phyloP scores from a whole-genome alignment of 2,888 invertebrate species.

The Aphodius granarius region DNA sequence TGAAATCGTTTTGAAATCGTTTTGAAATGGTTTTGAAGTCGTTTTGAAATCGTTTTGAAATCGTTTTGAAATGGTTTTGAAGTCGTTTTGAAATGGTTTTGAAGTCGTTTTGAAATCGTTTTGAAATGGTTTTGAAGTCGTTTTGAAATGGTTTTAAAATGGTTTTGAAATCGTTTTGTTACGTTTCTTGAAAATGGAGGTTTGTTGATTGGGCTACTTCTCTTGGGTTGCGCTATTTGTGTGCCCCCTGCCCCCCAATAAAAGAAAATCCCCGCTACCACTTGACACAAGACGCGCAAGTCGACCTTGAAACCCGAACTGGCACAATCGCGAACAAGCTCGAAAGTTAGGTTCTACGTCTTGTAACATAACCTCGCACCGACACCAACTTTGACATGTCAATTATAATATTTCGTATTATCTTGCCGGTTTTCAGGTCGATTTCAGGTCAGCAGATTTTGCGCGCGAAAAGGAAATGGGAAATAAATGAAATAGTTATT shows the following conservation, averaged over 20 bases:
- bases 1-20: no score
- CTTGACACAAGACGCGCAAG: not conserved
- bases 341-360: not conserved
- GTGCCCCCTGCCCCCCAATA: constrained; percentile 44
- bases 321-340: not conserved
- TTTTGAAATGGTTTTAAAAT: no score
- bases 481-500: constrained; percentile 19
- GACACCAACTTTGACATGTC: constrained; percentile 1
- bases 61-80: no score
- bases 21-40: no score
- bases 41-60: no score
- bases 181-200: no score
- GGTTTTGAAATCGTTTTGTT: no score
- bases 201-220: constrained; percentile 32
- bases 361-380: constrained; percentile 1
- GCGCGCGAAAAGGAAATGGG: not conserved
- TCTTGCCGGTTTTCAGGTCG: not conserved
- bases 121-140: no score
- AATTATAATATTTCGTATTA: not conserved
- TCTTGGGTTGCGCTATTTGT: constrained; percentile 51
- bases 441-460: not conserved
- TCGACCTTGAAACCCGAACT: not conserved
- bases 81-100: no score
- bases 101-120: no score
- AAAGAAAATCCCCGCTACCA: not conserved